phyloP scores from a whole-genome alignment of 35 echinoderm and acorn worm species.

The Antedon bifida region DNA sequence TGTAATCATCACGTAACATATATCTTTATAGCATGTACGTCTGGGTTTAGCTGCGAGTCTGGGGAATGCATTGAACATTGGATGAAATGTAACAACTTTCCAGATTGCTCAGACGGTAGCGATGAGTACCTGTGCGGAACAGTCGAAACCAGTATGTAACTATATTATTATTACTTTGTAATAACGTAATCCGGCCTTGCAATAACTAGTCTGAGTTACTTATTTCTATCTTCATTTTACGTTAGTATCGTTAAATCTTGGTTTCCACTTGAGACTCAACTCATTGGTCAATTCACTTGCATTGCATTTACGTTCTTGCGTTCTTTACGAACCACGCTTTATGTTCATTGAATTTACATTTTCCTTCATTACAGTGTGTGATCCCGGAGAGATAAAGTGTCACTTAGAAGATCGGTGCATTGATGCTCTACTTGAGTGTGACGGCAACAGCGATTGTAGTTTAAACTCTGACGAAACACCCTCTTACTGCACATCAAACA shows the following conservation, averaged over 20 bases:
- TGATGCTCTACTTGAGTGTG: slow-evolving; percentile 9
- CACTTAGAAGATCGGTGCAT: neutral
- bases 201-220: too few relatives aligned
- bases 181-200: too few relatives aligned
- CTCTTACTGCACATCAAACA: neutral
- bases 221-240: too few relatives aligned
- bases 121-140: slow-evolving; percentile 10
- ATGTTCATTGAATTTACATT: too few relatives aligned
- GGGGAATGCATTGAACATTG: slow-evolving; percentile 9
- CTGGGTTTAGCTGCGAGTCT: neutral
- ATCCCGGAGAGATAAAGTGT: neutral
- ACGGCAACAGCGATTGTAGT: slow-evolving; percentile 5
- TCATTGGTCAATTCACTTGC: too few relatives aligned
- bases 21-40: neutral
- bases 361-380: neutral
- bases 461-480: neutral
- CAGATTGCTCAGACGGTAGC: slow-evolving; percentile 30
- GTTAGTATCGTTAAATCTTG: too few relatives aligned
- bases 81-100: slow-evolving; percentile 34
- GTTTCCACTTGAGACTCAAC: too few relatives aligned
- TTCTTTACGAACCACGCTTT: too few relatives aligned
- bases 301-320: too few relatives aligned
- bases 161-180: too few relatives aligned
- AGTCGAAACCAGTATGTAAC: neutral
- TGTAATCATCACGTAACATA: too few relatives aligned